phyloP scores from a whole-genome alignment of 2,797 vertebrate species.

The Setipinna tenuifilis region DNA sequence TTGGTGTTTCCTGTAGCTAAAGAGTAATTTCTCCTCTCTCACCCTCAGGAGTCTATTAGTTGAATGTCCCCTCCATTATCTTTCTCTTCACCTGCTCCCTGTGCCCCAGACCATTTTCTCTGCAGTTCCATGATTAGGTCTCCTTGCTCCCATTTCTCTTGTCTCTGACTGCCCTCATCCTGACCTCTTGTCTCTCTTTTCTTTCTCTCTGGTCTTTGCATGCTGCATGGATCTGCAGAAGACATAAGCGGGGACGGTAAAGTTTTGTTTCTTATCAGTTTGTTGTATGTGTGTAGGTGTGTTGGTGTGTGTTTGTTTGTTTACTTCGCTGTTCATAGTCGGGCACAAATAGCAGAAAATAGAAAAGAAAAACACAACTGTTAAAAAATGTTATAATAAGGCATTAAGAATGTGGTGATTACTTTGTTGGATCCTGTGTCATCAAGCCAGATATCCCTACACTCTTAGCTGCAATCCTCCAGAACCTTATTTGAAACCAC shows the following conservation, averaged over 20 bases:
- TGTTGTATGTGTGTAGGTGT: conserved; percentile 21
- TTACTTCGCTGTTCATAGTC: not conserved
- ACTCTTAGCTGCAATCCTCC: not conserved
- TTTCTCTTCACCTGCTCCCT: conserved; percentile 4
- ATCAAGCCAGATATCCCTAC: conserved; percentile 25
- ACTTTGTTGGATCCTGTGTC: not conserved
- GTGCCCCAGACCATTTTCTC: not conserved
- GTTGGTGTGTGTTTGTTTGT: not conserved
- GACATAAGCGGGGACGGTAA: conserved; percentile 94
- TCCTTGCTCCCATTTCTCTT: not conserved
- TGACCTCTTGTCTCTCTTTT: conserved; percentile 1
- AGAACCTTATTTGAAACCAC: not conserved
- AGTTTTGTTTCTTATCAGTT: conserved; percentile 68
- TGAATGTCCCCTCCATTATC: not conserved
- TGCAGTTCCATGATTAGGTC: not conserved
- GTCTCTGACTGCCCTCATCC: not conserved
- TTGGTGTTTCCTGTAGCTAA: not conserved
- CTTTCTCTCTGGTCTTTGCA: conserved; percentile 68
- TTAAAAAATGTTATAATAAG: not conserved
- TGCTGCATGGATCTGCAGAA: conserved; percentile 87
- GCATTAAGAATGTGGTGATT: not conserved
- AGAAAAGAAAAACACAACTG: not conserved
- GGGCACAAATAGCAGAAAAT: not conserved
- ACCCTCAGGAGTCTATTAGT: not conserved
- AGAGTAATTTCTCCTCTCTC: not conserved